phyloP scores from a whole-genome alignment of 2,113 vertebrate species.

The Piliocolobus tephrosceles region DNA sequence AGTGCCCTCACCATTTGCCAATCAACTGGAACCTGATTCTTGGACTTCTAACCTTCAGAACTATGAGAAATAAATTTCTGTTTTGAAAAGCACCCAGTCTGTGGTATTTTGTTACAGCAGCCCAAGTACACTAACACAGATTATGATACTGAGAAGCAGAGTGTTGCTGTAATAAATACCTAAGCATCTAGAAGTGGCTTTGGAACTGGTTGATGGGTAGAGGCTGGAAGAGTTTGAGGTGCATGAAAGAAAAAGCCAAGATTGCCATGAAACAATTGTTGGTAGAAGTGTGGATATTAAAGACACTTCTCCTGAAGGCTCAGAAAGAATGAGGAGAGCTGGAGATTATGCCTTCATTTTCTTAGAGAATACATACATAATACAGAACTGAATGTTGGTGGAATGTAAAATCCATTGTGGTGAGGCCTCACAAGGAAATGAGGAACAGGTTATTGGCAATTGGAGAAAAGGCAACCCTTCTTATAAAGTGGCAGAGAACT shows the following conservation, averaged over 20 bases:
- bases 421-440: neutral
- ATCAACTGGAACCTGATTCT: neutral
- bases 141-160: neutral
- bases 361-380: neutral
- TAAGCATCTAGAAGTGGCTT: neutral
- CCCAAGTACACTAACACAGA: neutral
- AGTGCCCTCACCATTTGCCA: neutral
- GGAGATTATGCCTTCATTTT: neutral
- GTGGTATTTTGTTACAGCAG: neutral
- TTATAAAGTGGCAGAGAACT: neutral
- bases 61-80: neutral
- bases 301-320: neutral
- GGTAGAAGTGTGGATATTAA: neutral
- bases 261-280: neutral
- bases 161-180: neutral
- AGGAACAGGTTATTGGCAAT: neutral
- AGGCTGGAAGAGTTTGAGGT: neutral
- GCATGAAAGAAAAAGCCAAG: neutral
- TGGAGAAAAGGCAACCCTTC: neutral
- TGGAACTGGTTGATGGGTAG: neutral
- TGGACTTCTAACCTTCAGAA: neutral
- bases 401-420: neutral
- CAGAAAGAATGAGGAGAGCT: neutral
- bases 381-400: neutral
- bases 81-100: neutral